Evolutionary conservation across 2,113 vertebrate genomes (phyloP).

Genomic region (Chionodraco myersi): DNA sequence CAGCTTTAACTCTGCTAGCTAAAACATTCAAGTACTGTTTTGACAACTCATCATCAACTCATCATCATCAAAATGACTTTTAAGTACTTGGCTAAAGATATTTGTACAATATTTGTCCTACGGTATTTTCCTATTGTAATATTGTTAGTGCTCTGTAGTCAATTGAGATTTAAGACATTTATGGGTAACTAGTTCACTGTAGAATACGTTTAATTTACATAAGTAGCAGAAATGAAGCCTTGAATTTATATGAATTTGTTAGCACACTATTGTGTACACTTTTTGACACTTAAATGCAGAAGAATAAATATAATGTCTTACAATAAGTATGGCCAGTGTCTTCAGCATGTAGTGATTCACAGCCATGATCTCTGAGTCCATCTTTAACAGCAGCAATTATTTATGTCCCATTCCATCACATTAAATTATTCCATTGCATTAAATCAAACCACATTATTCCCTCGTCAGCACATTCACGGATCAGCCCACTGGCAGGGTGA

Average conservation of each 20-base stretch:
- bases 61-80: not conserved
- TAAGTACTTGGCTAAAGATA: not conserved
- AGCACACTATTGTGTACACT: not conserved
- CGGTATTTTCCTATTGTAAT: not conserved
- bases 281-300: not conserved
- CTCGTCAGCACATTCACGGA: slow-evolving; percentile 53
- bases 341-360: slow-evolving; percentile 3
- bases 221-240: not conserved
- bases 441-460: slow-evolving; percentile 30
- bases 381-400: slow-evolving; percentile 26
- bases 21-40: not conserved
- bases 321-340: not conserved
- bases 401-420: slow-evolving; percentile 20
- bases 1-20: not conserved
- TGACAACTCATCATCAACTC: too few relatives aligned
- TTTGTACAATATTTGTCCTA: not conserved
- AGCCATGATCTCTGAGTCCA: not conserved
- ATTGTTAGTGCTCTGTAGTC: not conserved
- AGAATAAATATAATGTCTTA: not conserved
- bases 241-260: not conserved
- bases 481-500: slow-evolving; percentile 25
- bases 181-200: not conserved
- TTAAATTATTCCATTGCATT: slow-evolving; percentile 26
- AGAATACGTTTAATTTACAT: not conserved
- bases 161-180: not conserved